A percentile compares a stretch with the other conserved stretches of the same genome.
These are phyloP conservation scores for Apotomis capreana DNA, from an alignment of 2,888 invertebrate genomes.

Conservation along the genomic window DNA sequence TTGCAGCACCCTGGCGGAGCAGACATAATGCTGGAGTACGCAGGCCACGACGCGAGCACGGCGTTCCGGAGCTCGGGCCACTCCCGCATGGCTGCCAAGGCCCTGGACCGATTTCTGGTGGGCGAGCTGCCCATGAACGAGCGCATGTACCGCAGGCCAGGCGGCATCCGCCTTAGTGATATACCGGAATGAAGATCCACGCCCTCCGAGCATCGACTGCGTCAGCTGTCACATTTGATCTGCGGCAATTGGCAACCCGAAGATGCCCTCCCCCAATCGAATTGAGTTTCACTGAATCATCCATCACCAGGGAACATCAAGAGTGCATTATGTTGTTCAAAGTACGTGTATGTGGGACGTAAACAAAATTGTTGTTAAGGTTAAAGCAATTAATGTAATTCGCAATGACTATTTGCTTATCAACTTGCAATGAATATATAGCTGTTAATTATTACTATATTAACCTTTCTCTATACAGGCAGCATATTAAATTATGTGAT, in stretches of 20 bases:
- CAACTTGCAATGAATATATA: slow-evolving; percentile 28
- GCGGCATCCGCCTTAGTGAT: slow-evolving; percentile 83
- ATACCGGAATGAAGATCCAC: slow-evolving; percentile 74
- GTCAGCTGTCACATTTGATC: background rate
- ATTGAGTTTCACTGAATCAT: background rate
- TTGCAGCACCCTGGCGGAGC: slow-evolving; percentile 92
- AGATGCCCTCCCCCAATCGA: background rate
- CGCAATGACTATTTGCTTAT: slow-evolving; percentile 27
- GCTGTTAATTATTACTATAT: slow-evolving; percentile 32
- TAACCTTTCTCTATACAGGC: slow-evolving; percentile 30
- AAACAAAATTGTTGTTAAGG: slow-evolving; percentile 31
- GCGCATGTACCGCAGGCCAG: slow-evolving; percentile 87
- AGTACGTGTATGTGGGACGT: slow-evolving; percentile 29
- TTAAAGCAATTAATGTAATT: slow-evolving; percentile 32
- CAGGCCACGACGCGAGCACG: slow-evolving; percentile 92
- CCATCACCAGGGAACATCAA: background rate
- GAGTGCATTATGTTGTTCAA: slow-evolving; percentile 27
- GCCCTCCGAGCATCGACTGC: background rate
- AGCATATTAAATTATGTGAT: slow-evolving; percentile 29
- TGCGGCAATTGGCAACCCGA: background rate
- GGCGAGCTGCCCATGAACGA: slow-evolving; percentile 90
- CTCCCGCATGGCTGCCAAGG: slow-evolving; percentile 85
- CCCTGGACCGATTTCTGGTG: slow-evolving; percentile 87
- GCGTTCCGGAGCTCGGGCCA: slow-evolving; percentile 93
- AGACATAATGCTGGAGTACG: slow-evolving; percentile 92